Evolutionary conservation across 2,888 invertebrate genomes (phyloP).

Genomic region (Stegophylla sp.): DNA sequence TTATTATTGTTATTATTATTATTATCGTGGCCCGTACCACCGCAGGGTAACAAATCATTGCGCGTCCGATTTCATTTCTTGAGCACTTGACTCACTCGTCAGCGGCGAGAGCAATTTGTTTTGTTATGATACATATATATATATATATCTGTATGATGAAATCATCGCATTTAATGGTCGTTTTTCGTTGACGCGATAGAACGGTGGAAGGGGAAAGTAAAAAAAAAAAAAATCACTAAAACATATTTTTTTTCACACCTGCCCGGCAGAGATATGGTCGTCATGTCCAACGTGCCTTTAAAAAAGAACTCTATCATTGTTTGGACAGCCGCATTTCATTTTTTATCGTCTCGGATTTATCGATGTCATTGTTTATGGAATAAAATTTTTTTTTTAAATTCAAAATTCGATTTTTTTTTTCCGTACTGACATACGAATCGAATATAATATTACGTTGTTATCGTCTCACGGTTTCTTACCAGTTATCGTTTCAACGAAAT

Average conservation of each 20-base stretch:
- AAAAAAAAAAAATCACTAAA: slow-evolving; percentile 36
- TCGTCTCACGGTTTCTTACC: no score
- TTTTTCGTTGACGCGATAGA: slow-evolving; percentile 1
- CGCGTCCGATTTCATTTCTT: slow-evolving; percentile 22
- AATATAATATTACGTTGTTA: no score
- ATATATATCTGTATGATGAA: no score
- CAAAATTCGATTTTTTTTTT: no score
- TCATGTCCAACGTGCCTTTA: neutral
- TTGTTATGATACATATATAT: slow-evolving; percentile 10
- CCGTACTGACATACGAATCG: no score
- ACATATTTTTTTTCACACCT: neutral
- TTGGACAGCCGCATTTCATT: no score
- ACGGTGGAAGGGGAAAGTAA: neutral
- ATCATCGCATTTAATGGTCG: slow-evolving; percentile 39
- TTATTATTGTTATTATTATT: no score
- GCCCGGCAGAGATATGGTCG: neutral
- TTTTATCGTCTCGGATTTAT: no score
- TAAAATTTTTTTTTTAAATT: no score
- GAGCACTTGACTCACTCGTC: neutral
- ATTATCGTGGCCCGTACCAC: neutral
- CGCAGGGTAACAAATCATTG: slow-evolving; percentile 29
- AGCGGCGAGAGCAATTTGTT: slow-evolving; percentile 4
- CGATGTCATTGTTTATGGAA: no score
- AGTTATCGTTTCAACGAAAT: no score
- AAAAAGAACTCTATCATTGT: slow-evolving; percentile 16